Base-by-base conservation (phyloP, 2,797 vertebrate genomes). In the Thalassophryne amazonica region DNA sequence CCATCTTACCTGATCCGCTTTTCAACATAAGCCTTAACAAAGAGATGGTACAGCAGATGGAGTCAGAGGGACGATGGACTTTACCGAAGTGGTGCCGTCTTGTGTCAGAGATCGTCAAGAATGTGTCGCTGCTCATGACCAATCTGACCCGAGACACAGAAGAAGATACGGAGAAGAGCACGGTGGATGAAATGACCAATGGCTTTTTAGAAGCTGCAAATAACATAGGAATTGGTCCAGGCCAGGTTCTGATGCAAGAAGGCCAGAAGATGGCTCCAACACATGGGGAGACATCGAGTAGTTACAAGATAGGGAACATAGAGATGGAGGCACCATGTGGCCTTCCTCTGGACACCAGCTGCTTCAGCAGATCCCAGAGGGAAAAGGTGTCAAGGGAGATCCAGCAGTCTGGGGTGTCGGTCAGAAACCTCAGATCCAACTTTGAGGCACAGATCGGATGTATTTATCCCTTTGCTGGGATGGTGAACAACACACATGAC, bases 381-480 rank as follows among this genome's bases (percentile, higher is more conserved):
- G 85, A 89, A 36, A 84, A 40, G 46, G 84, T 85, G 3, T 90
- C 93, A 73, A 82, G 66, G 5, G 95, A 98, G 83, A 94, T 98
- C 49, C 88, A 90, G 16, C 86, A 93, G 57, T 95, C 87, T 3
- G 95, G 96, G 0, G 93, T 98, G 27, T 96, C 94, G 0, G 96
- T 98, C 6, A 80, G 69, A 71, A 88, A 80, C 9, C 82, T 97
- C 37, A 89, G 93, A 3, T 88, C 89, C 1, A 93, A 91, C 70
- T 98, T 98, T 47, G 96, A 98, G 80, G 74, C 76, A 62, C 84
- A 91, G 43, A 84, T 86, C 8, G 85, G 84, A 22, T 51, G 45
- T 2, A 78, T 87, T 23, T 86, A 85, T 46, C 89, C 87, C n/a
- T 89, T 89, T 6, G 70, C 83, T 20, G 88, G 86, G 6, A 59